Conservation (phyloP, 2,797 vertebrate genomes). For the Chelon labrosus region DNA sequence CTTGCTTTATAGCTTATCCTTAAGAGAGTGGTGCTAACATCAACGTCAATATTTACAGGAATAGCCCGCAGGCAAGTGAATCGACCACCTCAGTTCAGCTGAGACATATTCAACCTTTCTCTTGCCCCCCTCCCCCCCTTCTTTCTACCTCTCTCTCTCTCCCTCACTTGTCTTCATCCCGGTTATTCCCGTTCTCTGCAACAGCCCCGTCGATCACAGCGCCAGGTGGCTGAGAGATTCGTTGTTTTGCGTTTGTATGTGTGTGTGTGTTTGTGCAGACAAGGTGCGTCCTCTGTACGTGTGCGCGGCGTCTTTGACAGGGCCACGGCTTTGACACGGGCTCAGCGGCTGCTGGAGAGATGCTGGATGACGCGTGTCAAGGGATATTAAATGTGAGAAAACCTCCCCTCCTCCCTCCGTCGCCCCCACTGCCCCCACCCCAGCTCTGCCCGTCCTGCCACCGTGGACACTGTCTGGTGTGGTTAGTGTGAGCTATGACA, state of each 20-base stretch:
- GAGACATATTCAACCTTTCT: conserved; percentile 72
- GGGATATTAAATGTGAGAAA: conserved; percentile 80
- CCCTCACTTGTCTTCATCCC: conserved; percentile 64
- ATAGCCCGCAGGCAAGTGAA: conserved; percentile 79
- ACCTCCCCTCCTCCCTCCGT: conserved; percentile 45
- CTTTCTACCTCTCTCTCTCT: not conserved
- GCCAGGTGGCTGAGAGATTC: conserved; percentile 57
- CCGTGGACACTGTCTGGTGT: conserved; percentile 64
- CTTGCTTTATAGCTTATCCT: conserved; percentile 78
- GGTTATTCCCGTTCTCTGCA: conserved; percentile 54
- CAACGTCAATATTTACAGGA: conserved; percentile 84
- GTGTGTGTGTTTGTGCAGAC: conserved; percentile 17
- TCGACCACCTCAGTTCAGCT: conserved; percentile 77
- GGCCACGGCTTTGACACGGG: conserved; percentile 62
- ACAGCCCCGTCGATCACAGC: conserved; percentile 53
- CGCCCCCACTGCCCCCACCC: not conserved
- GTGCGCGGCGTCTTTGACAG: conserved; percentile 34
- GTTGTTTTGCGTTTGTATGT: conserved; percentile 58
- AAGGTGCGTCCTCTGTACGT: conserved; percentile 36
- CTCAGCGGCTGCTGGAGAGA: conserved; percentile 71
- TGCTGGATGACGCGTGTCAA: conserved; percentile 83
- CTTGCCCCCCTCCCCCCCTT: conserved; percentile 1
- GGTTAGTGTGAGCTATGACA: conserved; percentile 78
- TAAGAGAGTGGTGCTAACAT: conserved; percentile 83
- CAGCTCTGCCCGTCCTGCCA: conserved; percentile 34